Conservation (phyloP, 2,797 vertebrate genomes). For the Holocentrus rufus region DNA sequence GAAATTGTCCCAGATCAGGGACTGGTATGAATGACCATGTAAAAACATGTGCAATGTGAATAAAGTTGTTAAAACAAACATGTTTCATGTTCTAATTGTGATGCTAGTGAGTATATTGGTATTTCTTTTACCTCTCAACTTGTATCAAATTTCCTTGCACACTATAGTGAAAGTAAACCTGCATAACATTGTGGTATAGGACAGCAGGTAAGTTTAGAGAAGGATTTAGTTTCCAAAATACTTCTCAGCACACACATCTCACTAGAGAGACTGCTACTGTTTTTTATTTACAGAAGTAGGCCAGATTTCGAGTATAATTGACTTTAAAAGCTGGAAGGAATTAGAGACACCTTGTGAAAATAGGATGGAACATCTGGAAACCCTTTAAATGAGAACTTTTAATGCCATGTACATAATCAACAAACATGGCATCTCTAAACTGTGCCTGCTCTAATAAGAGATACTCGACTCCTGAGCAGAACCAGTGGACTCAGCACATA, state of each 20-base stretch:
- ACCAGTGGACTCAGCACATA: constrained; percentile 30
- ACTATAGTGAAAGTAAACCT: constrained; percentile 10
- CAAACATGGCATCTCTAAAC: constrained; percentile 28
- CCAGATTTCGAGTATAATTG: constrained; percentile 25
- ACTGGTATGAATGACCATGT: constrained; percentile 43
- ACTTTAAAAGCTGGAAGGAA: constrained; percentile 46
- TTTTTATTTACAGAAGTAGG: constrained; percentile 36
- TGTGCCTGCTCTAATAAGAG: constrained; percentile 44
- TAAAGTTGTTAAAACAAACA: constrained; percentile 55
- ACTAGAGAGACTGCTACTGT: constrained; percentile 27
- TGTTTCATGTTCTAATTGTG: constrained; percentile 30
- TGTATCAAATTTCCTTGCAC: constrained; percentile 37
- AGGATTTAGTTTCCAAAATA: constrained; percentile 18
- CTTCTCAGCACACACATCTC: background rate
- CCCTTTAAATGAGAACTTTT: constrained; percentile 29
- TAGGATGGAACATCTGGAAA: constrained; percentile 57
- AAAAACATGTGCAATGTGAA: constrained; percentile 64
- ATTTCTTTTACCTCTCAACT: constrained; percentile 14
- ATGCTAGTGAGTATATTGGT: background rate
- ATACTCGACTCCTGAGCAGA: constrained; percentile 7
- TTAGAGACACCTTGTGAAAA: constrained; percentile 43
- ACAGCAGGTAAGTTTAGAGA: constrained; percentile 23
- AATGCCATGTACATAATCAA: constrained; percentile 50
- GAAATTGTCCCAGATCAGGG: constrained; percentile 68
- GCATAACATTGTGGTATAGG: constrained; percentile 8